Percentiles rank a stretch among this genome's conserved stretches.
phyloP scores from a whole-genome alignment of 1,140 invertebrate genomes.

The Trinorchestia longiramus region DNA sequence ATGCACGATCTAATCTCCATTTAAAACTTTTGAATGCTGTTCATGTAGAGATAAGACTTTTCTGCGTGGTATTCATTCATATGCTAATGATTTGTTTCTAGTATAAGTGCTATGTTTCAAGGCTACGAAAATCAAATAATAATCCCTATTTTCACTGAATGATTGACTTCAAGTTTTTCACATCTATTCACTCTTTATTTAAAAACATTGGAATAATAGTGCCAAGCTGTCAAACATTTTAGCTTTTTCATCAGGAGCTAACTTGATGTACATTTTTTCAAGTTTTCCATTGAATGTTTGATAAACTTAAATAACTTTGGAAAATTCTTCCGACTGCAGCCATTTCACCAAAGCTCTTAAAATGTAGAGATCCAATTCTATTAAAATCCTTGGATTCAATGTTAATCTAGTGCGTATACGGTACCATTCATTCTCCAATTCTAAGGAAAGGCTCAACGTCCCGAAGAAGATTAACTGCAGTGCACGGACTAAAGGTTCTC shows the following conservation, averaged over 20 bases:
- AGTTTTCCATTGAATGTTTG: not conserved
- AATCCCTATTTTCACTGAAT: not conserved
- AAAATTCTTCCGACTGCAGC: not conserved
- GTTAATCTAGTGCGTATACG: not conserved
- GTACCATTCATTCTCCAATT: conserved; percentile 1
- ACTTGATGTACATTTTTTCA: not conserved
- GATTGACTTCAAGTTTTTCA: not conserved
- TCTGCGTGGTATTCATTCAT: too few relatives aligned
- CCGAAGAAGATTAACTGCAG: not conserved
- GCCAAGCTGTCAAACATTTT: not conserved
- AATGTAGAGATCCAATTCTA: not conserved
- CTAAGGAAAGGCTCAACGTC: not conserved
- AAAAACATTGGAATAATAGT: not conserved
- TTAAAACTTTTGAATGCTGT: too few relatives aligned
- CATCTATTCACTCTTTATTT: too few relatives aligned
- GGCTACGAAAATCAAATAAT: not conserved
- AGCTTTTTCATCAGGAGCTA: not conserved
- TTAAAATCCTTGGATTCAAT: not conserved
- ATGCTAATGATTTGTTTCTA: too few relatives aligned
- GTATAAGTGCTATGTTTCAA: too few relatives aligned
- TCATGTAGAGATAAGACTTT: too few relatives aligned
- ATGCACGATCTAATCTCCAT: too few relatives aligned
- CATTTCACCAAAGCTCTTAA: not conserved
- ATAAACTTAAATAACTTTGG: not conserved
- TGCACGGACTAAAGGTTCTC: not conserved